Base-by-base conservation (phyloP, 92 coral and sea anemone species). In the Muricea muricata region DNA sequence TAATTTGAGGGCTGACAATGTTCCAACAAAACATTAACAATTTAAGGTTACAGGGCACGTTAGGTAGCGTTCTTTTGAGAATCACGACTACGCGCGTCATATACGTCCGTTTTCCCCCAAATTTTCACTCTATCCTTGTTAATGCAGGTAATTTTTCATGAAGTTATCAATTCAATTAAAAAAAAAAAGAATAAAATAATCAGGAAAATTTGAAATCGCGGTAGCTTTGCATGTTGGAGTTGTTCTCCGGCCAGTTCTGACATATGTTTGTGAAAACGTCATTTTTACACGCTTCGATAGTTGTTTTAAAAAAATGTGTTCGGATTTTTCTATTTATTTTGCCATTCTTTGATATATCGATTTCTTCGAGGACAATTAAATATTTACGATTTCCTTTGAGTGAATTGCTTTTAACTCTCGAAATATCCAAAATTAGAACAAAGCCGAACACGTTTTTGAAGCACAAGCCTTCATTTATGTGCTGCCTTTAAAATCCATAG, bases 61-160 rank as follows among this genome's bases (percentile, higher is more conserved):
- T 55, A 0, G 63, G 10, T 55, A 15, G 63, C 63, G 63, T 55
- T 55, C 63, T 17, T 5, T 29, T 4, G 11, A 55, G 25, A 55
- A 55, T 55, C 63, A 29, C 63, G 28, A 55, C 63, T 55, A 29
- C 63, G 30, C 63, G 63, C 63, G n/a, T 55, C n/a, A 55, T 55
- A 55, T 55, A 55, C n/a, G 25, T 55, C 63, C 1, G 26, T 1
- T 55, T 0, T 50, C 17, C 23, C n/a, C 21, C 63, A 55, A 55
- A 55, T 55, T 55, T 17, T 55, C 63, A 55, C 63, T 29, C n/a
- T n/a, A 55, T 55, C 3, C 21, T 55, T 1, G 3, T 55, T 55
- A 55, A 15, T 6, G 63, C 1, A 55, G n/a, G 63, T n/a, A 55
- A 29, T n/a, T n/a, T 55, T 4, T 55, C 11, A 55, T 24, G 21